These are phyloP conservation scores for Taurulus bubalis DNA, from an alignment of 2,113 vertebrate genomes.

Conservation along the genomic window DNA sequence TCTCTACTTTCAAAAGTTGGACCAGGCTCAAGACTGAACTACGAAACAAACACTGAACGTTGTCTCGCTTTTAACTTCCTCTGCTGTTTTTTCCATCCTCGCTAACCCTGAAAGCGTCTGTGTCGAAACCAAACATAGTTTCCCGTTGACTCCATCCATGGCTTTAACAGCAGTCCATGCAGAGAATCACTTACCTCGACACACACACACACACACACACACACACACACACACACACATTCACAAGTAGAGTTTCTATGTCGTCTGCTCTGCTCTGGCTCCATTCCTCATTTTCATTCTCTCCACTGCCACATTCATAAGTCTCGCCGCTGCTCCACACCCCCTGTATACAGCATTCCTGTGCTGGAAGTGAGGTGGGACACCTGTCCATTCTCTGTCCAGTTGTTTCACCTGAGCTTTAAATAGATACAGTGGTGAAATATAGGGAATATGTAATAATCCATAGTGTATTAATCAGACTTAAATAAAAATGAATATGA, in stretches of 20 bases:
- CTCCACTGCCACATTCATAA: not conserved
- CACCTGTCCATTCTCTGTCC: not conserved
- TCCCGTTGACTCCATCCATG: slow-evolving; percentile 71
- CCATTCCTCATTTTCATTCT: not conserved
- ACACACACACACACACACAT: not conserved
- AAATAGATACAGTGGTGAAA: not conserved
- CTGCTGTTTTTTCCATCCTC: slow-evolving; percentile 52
- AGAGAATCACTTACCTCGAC: slow-evolving; percentile 58
- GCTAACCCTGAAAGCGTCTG: slow-evolving; percentile 48
- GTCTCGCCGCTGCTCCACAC: too few species aligned
- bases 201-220: not conserved
- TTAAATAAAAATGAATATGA: not conserved
- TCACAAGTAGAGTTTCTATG: slow-evolving; percentile 31
- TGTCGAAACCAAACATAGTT: slow-evolving; percentile 73
- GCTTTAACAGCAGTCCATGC: slow-evolving; percentile 59
- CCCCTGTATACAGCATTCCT: not conserved
- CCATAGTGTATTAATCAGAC: not conserved
- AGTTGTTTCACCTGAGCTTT: not conserved
- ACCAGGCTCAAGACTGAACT: not conserved
- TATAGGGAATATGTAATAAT: not conserved
- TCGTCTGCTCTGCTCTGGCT: slow-evolving; percentile 19
- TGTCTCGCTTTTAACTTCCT: slow-evolving; percentile 45
- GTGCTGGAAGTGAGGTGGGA: not conserved
- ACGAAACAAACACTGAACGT: slow-evolving; percentile 33
- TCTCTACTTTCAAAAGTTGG: not conserved